Evolutionary conservation across 2,797 vertebrate genomes (phyloP).

Genomic region (Gallinago solitaria): DNA sequence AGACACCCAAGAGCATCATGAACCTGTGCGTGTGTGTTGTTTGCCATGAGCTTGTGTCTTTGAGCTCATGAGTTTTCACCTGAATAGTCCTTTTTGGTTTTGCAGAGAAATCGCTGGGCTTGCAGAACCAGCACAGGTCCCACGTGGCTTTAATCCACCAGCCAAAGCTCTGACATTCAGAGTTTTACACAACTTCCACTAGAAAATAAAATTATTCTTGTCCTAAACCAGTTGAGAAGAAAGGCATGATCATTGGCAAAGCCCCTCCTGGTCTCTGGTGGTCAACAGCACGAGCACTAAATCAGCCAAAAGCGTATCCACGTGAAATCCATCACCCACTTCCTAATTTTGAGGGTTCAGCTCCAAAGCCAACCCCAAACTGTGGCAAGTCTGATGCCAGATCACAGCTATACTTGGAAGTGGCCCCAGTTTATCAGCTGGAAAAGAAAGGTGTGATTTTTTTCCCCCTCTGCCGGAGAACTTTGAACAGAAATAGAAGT

Average conservation of each 20-base stretch:
- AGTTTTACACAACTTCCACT: neutral
- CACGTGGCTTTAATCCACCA: neutral
- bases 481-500: neutral
- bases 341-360: neutral
- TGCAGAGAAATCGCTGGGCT: neutral
- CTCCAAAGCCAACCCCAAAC: neutral
- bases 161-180: neutral
- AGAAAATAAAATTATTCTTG: neutral
- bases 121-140: neutral
- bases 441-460: neutral
- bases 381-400: rapidly evolving
- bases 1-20: no score
- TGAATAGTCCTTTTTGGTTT: neutral
- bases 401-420: neutral
- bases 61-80: neutral
- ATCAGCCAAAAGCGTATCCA: neutral
- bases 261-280: neutral
- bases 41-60: neutral
- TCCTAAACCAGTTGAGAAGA: neutral
- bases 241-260: neutral
- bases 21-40: neutral
- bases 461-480: neutral
- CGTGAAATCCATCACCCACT: neutral
- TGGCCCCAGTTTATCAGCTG: neutral
- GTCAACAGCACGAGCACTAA: rapidly evolving